Evolutionary conservation across 2,797 vertebrate genomes (phyloP).

Genomic region (Zalophus californianus): DNA sequence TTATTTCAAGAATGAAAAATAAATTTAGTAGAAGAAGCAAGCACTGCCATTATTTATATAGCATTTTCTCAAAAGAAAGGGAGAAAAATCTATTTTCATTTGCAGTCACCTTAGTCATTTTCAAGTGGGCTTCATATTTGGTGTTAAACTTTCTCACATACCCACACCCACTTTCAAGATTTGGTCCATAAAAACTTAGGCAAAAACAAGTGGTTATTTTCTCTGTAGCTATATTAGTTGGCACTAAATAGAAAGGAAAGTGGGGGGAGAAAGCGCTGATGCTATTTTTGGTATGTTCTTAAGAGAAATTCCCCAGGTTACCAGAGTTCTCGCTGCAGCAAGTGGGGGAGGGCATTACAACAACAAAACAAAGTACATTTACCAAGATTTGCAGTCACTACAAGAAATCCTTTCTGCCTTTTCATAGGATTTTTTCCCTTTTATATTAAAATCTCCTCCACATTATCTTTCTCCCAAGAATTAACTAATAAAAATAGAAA

Average conservation of each 20-base stretch:
- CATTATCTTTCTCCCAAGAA: constrained; percentile 54
- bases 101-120: constrained; percentile 30
- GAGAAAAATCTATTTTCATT: constrained; percentile 31
- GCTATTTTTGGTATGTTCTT: constrained; percentile 51
- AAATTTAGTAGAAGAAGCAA: constrained; percentile 28
- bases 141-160: background rate
- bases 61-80: constrained; percentile 32
- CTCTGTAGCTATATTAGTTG: constrained; percentile 40
- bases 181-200: constrained; percentile 20
- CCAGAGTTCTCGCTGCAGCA: background rate
- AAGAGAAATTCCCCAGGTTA: constrained; percentile 57
- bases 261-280: background rate
- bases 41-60: background rate
- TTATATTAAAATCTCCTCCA: background rate
- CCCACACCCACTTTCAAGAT: constrained; percentile 4
- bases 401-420: constrained; percentile 12
- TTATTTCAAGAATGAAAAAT: background rate
- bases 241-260: background rate
- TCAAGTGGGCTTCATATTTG: background rate
- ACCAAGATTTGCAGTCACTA: background rate
- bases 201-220: constrained; percentile 46
- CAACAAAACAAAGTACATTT: constrained; percentile 43
- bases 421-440: constrained; percentile 8
- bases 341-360: background rate
- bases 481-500: constrained; percentile 63